Evolutionary conservation across 2,888 invertebrate species (phyloP), one percentile per base, ranked within the genome.

Genomic region (Arctia plantaginis): DNA sequence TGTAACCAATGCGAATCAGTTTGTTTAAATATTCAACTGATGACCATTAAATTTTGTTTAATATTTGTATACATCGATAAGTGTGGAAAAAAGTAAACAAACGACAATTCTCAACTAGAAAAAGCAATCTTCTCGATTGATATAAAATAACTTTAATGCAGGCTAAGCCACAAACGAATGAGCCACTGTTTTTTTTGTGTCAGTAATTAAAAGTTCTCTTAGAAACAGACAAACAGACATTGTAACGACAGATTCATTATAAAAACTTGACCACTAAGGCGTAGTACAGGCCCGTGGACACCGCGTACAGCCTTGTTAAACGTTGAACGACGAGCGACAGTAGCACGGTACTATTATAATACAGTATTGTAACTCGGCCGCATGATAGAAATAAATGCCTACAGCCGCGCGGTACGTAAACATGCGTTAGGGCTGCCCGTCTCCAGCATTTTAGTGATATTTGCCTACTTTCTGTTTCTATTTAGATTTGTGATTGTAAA

Each of bases 271-370:
- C 59, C 66, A 74, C 74, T 30, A 78, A 84, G 23, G 35, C 33
- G 75, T 47, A 71, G 18, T 73, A 82, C 82, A 74, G 75, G 62
- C 3, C 66, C 62, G 65, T 65, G 55, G 76, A 82, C 82, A 76
- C 80, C 51, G 51, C 51, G 73, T 82, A 51, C 78, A 74, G 68
- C 41, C 35, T 27, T 65, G 70, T 72, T 68, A 44, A 68, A 69
- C 30, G 67, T 75, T 66, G 12, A 20, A 12, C 10, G 23, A 51
- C 72, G 62, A 75, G n/a, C n/a, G n/a, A n/a, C n/a, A n/a, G n/a
- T n/a, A n/a, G n/a, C n/a, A n/a, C n/a, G n/a, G n/a, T n/a, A n/a
- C n/a, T n/a, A n/a, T n/a, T n/a, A n/a, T n/a, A n/a, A n/a, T n/a
- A n/a, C n/a, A n/a, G n/a, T n/a, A n/a, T n/a, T n/a, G n/a, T n/a